Base-by-base conservation (phyloP, 2,113 vertebrate species). In the Lamprologus callipterus region DNA sequence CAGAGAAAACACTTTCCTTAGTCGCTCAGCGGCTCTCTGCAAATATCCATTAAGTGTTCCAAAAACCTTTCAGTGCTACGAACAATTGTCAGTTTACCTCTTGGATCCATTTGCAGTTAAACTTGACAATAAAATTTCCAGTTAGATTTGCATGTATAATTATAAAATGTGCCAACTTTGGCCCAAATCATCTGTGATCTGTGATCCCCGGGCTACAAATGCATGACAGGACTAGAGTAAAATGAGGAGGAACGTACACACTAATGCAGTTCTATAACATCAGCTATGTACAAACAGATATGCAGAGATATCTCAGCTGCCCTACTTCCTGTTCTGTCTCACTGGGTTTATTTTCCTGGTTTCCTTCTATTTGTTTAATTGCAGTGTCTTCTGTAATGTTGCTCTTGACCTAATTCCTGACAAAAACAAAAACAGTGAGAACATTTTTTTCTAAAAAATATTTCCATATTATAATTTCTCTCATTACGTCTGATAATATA, bases 381-480 rank as follows among this genome's bases (percentile, higher is more conserved):
- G 65, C 65, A 42, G 63, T 13, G n/a, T 42, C 65, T 70, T 70
- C 65, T 70, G 65, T 16, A 16, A 42, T 70, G 7, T 42, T 70
- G 65, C 37, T 42, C 37, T 42, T 14, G 35, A 3, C 19, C 6
- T 8, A 37, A 42, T 73, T 73, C 21, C 68, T 45, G 21, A 73
- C 21, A 45, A 10, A n/a, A 16, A 45, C 13, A 42, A 73, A 42
- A 73, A 45, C 13, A 73, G 37, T 9, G 13, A 3, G 37, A 9
- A 42, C 2, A 9, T 9, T 26, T 4, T 31, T 40, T 68, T 68
- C 37, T 26, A 23, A 45, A 23, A 16, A 10, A 45, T 17, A 26
- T 42, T 10, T 26, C 57, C 9, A 33, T 45, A 45, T 45, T 45
- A 73, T 9, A 45, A 17, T 45, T 17, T 73, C 3, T 40, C 21